Percentiles rank a stretch among this genome's conserved stretches.
phyloP scores from a whole-genome alignment of 2,797 vertebrate species.

The Alcedo quadribrachys region DNA sequence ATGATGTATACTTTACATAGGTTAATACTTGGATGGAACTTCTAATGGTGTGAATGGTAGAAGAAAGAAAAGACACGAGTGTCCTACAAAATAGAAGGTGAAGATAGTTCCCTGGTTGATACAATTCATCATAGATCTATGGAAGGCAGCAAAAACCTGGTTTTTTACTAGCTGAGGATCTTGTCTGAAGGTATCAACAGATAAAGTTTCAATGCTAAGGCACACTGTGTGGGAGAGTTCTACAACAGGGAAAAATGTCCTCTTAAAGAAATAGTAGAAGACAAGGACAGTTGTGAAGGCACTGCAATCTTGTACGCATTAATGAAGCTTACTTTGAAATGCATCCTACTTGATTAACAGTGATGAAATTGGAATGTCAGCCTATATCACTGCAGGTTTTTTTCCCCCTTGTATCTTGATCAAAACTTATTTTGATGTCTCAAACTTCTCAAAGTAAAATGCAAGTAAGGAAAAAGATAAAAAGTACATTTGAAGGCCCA shows the following conservation, averaged over 20 bases:
- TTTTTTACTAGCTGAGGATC: not conserved
- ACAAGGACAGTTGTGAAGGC: not conserved
- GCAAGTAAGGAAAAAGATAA: not conserved
- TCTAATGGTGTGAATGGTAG: not conserved
- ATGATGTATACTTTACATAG: not conserved
- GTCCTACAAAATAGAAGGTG: not conserved
- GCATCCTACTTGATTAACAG: not conserved
- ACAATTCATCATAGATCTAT: not conserved
- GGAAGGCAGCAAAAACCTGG: not conserved
- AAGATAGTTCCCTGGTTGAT: not conserved
- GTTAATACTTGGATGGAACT: not conserved
- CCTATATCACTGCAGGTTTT: not conserved
- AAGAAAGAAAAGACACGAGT: not conserved
- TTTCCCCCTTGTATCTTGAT: not conserved
- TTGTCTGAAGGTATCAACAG: not conserved
- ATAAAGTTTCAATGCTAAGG: not conserved
- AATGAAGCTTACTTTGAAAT: not conserved
- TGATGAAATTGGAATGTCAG: not conserved
- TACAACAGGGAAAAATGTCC: not conserved
- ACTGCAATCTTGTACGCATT: not conserved
- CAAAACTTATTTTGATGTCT: not conserved
- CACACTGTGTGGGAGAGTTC: not conserved
- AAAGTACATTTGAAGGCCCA: not conserved
- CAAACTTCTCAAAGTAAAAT: not conserved
- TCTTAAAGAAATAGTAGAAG: not conserved